These are phyloP conservation scores for Eurosta solidaginis DNA, from an alignment of 1,140 invertebrate species.

Conservation along the genomic window DNA sequence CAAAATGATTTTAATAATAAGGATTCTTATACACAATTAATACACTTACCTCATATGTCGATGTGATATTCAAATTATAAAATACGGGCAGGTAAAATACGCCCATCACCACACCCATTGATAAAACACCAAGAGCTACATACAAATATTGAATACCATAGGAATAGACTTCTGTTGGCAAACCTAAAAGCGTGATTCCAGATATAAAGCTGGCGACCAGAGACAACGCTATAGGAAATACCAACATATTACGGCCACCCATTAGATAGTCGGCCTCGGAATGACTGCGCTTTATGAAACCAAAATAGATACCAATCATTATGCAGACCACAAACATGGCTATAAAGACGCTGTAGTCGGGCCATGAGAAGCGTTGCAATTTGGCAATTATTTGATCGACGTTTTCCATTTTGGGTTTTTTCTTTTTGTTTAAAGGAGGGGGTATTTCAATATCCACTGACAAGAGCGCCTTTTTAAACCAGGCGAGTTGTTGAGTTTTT, in stretches of 20 bases:
- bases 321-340: constrained; percentile 65
- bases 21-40: background rate
- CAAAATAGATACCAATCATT: constrained; percentile 68
- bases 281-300: constrained; percentile 64
- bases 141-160: constrained; percentile 82
- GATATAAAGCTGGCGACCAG: constrained; percentile 80
- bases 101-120: constrained; percentile 72
- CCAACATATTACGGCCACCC: constrained; percentile 66
- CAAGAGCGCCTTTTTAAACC: too few species aligned
- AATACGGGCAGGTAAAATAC: constrained; percentile 78
- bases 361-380: constrained; percentile 57
- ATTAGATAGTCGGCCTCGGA: constrained; percentile 67
- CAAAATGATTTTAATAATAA: too few species aligned
- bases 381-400: constrained; percentile 66
- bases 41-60: constrained; percentile 76
- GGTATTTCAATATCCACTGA: too few species aligned
- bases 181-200: constrained; percentile 86
- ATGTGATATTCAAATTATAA: constrained; percentile 78
- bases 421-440: too few species aligned
- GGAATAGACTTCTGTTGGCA: constrained; percentile 89
- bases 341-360: constrained; percentile 64
- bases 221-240: constrained; percentile 65
- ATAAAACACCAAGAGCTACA: constrained; percentile 67
- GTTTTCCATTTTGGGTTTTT: constrained; percentile 46
- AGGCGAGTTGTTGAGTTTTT: too few species aligned